Conservation (phyloP, 2,888 invertebrate species). For the Acanthacorydalis orientalis region DNA sequence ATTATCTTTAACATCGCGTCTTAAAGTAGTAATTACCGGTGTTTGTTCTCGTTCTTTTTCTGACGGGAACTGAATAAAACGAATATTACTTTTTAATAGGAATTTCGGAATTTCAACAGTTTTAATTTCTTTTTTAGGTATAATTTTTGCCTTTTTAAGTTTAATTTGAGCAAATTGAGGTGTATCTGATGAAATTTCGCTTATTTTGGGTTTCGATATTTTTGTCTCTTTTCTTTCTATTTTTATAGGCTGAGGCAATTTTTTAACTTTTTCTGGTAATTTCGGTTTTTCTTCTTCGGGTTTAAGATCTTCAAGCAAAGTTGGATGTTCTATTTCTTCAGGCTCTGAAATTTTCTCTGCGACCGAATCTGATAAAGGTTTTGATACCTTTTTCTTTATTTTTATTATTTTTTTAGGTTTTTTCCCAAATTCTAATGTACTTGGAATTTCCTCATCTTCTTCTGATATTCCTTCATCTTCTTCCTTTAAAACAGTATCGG, state of each 20-base stretch:
- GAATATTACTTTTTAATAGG: slow-evolving; percentile 28
- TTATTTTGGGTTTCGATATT: slow-evolving; percentile 37
- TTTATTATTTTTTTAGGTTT: slow-evolving; percentile 21
- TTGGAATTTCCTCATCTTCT: slow-evolving; percentile 5
- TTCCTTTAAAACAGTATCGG: not conserved
- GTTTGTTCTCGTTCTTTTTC: slow-evolving; percentile 17
- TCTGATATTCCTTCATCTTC: not conserved
- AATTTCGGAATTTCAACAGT: slow-evolving; percentile 27
- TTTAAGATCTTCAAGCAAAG: slow-evolving; percentile 16
- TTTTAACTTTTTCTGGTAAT: slow-evolving; percentile 9
- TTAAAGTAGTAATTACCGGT: slow-evolving; percentile 20
- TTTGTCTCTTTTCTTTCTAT: slow-evolving; percentile 39
- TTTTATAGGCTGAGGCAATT: slow-evolving; percentile 26
- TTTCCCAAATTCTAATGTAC: slow-evolving; percentile 12
- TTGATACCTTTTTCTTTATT: slow-evolving; percentile 16
- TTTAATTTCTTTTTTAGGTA: slow-evolving; percentile 27
- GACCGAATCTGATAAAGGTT: too few relatives aligned
- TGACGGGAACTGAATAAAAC: slow-evolving; percentile 43
- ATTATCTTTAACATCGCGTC: slow-evolving; percentile 35
- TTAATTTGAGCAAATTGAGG: slow-evolving; percentile 45
- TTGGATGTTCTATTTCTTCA: slow-evolving; percentile 14
- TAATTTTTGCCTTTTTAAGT: slow-evolving; percentile 37
- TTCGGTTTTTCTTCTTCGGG: slow-evolving; percentile 11
- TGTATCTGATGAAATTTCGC: slow-evolving; percentile 30
- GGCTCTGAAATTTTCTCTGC: not conserved